phyloP scores from a whole-genome alignment of 2,113 vertebrate genomes.

The Zosterops hypoxanthus region DNA sequence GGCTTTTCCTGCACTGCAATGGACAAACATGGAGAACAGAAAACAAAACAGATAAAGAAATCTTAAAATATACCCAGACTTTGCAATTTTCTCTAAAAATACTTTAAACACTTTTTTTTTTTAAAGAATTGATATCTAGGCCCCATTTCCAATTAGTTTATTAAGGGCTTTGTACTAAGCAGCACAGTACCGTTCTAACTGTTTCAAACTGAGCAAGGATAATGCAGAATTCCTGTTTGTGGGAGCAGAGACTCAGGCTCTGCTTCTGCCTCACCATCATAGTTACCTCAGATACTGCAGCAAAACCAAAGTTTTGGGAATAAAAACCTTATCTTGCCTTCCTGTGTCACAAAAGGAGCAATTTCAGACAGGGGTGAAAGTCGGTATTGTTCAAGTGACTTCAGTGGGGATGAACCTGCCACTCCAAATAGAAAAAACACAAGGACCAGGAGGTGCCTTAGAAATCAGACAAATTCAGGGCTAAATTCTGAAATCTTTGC shows the following conservation, averaged over 20 bases:
- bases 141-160: neutral
- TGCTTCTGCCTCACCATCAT: neutral
- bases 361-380: neutral
- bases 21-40: neutral
- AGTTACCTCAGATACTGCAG: neutral
- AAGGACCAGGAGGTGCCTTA: neutral
- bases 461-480: neutral
- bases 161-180: neutral
- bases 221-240: neutral
- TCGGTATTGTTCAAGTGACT: neutral
- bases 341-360: neutral
- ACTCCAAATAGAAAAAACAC: neutral
- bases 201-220: neutral
- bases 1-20: neutral
- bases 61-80: neutral
- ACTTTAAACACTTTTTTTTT: neutral
- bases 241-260: neutral
- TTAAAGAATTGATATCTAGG: neutral
- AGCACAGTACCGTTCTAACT: neutral
- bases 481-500: neutral
- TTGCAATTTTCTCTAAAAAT: neutral
- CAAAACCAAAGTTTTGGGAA: neutral
- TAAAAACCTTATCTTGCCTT: neutral
- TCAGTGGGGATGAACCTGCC: neutral
- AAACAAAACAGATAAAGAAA: neutral